Evolutionary conservation across 2,797 vertebrate species (phyloP).

Genomic region (Cynodonichthys magdalenae): DNA sequence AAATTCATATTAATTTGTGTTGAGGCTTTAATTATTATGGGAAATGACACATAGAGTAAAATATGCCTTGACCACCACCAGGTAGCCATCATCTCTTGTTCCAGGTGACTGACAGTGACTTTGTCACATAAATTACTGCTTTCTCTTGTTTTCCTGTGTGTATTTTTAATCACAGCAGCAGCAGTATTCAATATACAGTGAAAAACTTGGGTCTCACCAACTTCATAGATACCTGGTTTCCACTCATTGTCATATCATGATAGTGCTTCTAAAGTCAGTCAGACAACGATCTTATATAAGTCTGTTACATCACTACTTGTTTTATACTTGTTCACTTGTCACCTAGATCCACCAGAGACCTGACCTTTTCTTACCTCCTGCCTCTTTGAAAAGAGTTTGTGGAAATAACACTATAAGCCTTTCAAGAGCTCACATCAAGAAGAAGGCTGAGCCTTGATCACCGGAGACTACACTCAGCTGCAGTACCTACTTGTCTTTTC

Average conservation of each 20-base stretch:
- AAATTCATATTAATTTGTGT: too few relatives aligned
- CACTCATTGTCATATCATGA: not conserved
- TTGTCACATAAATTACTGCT: too few relatives aligned
- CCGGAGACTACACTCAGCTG: not conserved
- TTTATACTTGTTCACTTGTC: not conserved
- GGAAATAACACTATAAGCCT: constrained; percentile 1
- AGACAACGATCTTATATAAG: not conserved
- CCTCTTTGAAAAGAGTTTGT: not conserved
- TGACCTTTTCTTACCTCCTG: not conserved
- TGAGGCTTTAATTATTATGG: too few relatives aligned
- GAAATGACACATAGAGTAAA: too few relatives aligned
- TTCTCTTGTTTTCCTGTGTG: not conserved
- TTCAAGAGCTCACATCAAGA: not conserved
- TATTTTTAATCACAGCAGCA: not conserved
- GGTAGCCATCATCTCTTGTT: too few relatives aligned
- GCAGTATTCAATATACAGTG: too few relatives aligned
- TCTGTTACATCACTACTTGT: not conserved
- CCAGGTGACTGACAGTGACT: too few relatives aligned
- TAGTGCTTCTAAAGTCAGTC: not conserved
- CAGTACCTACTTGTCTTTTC: not conserved
- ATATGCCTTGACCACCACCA: too few relatives aligned
- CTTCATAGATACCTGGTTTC: not conserved
- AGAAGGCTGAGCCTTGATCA: not conserved
- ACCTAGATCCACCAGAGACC: not conserved
- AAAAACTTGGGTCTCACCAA: not conserved